Evolutionary conservation across 2,797 vertebrate genomes (phyloP), one percentile per base, ranked within the genome.

Genomic region (Mionectes olivaceus): DNA sequence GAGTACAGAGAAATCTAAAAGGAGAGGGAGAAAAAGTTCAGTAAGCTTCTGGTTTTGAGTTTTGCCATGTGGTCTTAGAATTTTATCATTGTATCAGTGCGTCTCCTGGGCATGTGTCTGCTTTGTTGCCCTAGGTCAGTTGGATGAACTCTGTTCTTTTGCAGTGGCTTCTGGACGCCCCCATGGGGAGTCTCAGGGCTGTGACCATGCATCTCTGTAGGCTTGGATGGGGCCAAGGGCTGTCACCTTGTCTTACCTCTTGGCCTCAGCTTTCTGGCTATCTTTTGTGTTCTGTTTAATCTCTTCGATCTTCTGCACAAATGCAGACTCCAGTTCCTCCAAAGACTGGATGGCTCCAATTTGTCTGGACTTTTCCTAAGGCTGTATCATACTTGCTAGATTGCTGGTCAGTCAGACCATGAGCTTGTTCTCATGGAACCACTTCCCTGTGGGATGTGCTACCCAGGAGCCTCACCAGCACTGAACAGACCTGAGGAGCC

Each of bases 381-480:
- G 37, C 41, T 74, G 10, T 56, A 27, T 61, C 11, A 7, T 74
- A 23, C 30, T 86, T 83, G 39, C 46, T 68, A 49, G 23, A 16
- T 46, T 73, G 28, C 71, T 63, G 39, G 55, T 90, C 18, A 9
- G 63, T 83, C 73, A 83, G 83, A 68, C 77, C 23, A 4, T 55
- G 61, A 67, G 27, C 57, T 77, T 55, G 35, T 30, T 82, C 21
- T 75, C 33, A 2, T 21, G 32, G 64, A 87, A 28, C 30, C 30
- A 6, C 10, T 11, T 59, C n/a, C 27, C 60, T 27, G n/a, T 43
- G 76, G 50, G 79, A 70, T 39, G 17, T 0, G 0, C 37, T 50
- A 33, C 57, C 16, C 47, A 24, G 33, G 9, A 41, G 27, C 49
- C 57, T 49, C 9, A 2, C 11, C 10, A 27, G 53, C 3, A 0